Evolutionary conservation across 1,140 invertebrate species (phyloP).

Genomic region (Leucophenga varia): DNA sequence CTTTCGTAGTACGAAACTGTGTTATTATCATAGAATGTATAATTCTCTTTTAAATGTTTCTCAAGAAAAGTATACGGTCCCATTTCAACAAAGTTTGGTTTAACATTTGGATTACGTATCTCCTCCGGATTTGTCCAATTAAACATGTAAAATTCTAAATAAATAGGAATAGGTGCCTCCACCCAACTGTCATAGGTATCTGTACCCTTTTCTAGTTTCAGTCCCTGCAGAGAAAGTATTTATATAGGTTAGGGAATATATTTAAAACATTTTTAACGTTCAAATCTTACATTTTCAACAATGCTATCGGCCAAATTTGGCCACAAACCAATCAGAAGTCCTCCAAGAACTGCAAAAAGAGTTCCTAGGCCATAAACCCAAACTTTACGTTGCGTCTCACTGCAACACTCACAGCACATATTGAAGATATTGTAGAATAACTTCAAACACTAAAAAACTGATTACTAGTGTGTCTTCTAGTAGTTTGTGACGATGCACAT

Average conservation of each 20-base stretch:
- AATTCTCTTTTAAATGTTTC: constrained; percentile 63
- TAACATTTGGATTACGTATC: constrained; percentile 59
- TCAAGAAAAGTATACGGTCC: constrained; percentile 67
- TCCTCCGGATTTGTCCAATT: constrained; percentile 79
- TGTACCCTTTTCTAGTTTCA: constrained; percentile 62
- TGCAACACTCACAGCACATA: constrained; percentile 50
- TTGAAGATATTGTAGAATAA: too few relatives aligned
- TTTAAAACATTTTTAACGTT: neutral
- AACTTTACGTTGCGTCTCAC: constrained; percentile 44
- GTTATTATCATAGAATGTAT: constrained; percentile 72
- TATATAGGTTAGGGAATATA: constrained; percentile 5
- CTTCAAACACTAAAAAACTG: too few relatives aligned
- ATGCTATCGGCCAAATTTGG: constrained; percentile 29
- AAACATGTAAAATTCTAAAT: constrained; percentile 75
- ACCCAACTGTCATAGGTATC: constrained; percentile 69
- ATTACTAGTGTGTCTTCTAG: too few relatives aligned
- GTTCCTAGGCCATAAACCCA: constrained; percentile 50
- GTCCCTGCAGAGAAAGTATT: constrained; percentile 58
- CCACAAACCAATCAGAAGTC: constrained; percentile 37
- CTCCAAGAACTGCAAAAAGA: constrained; percentile 29
- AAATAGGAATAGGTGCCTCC: constrained; percentile 74
- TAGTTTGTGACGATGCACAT: too few relatives aligned
- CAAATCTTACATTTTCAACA: constrained; percentile 26
- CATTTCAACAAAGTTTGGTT: constrained; percentile 68
- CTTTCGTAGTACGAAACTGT: constrained; percentile 80